A percentile compares a stretch with the other conserved stretches of the same genome.
Evolutionary conservation across 2,888 invertebrate species (phyloP).

Genomic region (Xestia sexstrigata): DNA sequence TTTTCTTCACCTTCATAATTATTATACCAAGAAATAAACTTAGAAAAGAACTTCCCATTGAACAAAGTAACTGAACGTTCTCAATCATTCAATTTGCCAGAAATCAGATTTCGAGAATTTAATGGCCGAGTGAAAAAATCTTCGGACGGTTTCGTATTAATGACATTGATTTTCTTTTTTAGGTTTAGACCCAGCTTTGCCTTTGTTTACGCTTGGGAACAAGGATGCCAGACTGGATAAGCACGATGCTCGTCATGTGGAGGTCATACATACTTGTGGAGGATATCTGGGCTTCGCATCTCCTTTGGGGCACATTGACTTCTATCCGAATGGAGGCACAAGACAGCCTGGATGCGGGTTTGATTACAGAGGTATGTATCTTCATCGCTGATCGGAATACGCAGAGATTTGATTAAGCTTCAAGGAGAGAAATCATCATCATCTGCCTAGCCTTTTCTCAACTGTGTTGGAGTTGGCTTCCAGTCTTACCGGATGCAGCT

Average conservation of each 20-base stretch:
- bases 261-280: constrained; percentile 92
- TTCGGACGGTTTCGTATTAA: constrained; percentile 9
- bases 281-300: constrained; percentile 91
- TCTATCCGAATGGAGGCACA: constrained; percentile 91
- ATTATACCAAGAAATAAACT: constrained; percentile 5
- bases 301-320: constrained; percentile 91
- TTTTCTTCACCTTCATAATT: not conserved
- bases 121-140: constrained; percentile 20
- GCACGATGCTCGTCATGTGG: constrained; percentile 91
- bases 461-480: no score
- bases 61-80: constrained; percentile 4
- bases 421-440: not conserved
- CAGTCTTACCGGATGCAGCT: no score
- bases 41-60: constrained; percentile 4
- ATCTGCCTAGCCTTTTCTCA: no score
- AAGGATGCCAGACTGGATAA: constrained; percentile 90
- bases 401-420: not conserved
- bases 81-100: constrained; percentile 17
- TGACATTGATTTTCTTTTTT: constrained; percentile 32
- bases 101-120: constrained; percentile 23
- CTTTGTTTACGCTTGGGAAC: constrained; percentile 89
- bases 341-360: constrained; percentile 90
- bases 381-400: not conserved
- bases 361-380: constrained; percentile 86
- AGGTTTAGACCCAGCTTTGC: constrained; percentile 91